Conservation (phyloP, 2,888 invertebrate genomes). For the Busseola fusca region DNA sequence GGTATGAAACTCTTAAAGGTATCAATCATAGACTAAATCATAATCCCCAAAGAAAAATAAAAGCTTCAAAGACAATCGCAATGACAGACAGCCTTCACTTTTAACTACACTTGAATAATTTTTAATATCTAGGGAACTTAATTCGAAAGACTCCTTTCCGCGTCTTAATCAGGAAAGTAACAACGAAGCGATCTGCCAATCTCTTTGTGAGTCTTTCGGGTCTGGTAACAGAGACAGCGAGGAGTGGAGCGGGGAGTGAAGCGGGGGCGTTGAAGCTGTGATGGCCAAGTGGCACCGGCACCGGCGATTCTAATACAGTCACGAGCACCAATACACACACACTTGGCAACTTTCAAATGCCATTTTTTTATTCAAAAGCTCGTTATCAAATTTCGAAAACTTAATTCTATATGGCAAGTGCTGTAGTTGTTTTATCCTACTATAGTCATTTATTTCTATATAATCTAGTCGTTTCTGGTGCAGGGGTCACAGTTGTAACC, state of each 20-base stretch:
- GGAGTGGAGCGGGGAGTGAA: not conserved
- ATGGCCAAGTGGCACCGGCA: no score
- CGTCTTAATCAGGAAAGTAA: slow-evolving; percentile 56
- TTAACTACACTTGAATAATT: slow-evolving; percentile 52
- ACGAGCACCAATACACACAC: no score
- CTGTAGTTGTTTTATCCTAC: no score
- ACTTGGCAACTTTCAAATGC: no score
- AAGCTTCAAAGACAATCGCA: not conserved
- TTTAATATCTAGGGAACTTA: slow-evolving; percentile 56
- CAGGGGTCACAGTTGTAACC: no score
- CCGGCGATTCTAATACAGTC: no score
- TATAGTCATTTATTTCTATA: no score
- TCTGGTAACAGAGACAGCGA: not conserved
- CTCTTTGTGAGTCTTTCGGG: slow-evolving; percentile 44
- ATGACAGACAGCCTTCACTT: slow-evolving; percentile 20
- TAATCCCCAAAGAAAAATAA: not conserved
- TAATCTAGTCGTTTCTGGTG: no score
- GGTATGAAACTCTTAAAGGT: no score
- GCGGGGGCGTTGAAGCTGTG: not conserved
- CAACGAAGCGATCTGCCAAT: slow-evolving; percentile 45
- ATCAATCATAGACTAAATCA: not conserved
- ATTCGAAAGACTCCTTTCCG: slow-evolving; percentile 29
- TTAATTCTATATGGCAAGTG: no score
- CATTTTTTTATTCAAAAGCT: no score
- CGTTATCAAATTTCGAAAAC: no score